Evolutionary conservation across 2,113 vertebrate species (phyloP).

Genomic region (Chaetura pelagica): DNA sequence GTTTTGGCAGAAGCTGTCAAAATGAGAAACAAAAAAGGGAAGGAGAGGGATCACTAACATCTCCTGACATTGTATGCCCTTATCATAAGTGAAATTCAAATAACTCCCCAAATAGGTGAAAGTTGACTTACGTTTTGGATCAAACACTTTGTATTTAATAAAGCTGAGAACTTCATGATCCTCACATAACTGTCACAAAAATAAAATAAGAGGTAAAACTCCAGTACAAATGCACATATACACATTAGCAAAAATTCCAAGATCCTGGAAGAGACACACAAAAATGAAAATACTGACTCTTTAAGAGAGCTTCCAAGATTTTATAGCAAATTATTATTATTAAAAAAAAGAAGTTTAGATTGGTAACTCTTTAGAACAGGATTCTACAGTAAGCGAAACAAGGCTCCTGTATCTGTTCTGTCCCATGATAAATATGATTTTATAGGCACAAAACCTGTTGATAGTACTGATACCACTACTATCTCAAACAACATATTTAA

Average conservation of each 20-base stretch:
- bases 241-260: not conserved
- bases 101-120: not conserved
- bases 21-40: not conserved
- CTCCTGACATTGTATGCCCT: not conserved
- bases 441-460: not conserved
- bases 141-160: slow-evolving; percentile 96
- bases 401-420: not conserved
- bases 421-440: not conserved
- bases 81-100: not conserved
- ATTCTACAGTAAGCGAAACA: not conserved
- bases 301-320: not conserved
- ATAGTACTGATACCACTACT: not conserved
- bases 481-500: not conserved
- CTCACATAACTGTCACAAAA: slow-evolving; percentile 87
- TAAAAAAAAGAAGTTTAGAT: not conserved
- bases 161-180: slow-evolving; percentile 93
- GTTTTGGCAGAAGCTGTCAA: slow-evolving; percentile 92
- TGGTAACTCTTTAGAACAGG: not conserved
- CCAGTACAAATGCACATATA: not conserved
- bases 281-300: not conserved
- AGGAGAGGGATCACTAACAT: not conserved
- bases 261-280: not conserved
- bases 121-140: slow-evolving; percentile 93
- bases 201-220: slow-evolving; percentile 48
- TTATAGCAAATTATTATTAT: not conserved